Evolutionary conservation across 1,140 invertebrate species (phyloP), one percentile per base, ranked within the genome.

Genomic region (Zaprionus ornatus): DNA sequence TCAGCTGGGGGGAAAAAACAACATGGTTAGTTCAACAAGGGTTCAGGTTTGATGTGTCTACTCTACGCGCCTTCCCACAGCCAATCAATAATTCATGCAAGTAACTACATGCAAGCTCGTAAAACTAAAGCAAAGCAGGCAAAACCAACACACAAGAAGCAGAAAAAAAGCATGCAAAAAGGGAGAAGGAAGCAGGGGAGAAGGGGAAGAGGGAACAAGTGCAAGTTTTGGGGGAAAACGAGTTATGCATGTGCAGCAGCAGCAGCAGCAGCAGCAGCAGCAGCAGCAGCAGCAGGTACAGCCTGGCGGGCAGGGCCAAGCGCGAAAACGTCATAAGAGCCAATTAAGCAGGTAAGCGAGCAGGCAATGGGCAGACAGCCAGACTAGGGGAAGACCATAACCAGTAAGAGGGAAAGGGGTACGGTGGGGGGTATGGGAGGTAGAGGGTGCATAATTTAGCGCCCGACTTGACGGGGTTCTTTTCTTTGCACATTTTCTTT

Each of bases 241-340:
- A 77, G 74, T 77, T 77, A 73, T 77, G 37, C 64, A 17, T 48
- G n/a, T 50, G 45, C 45, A 21, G 45, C 37, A 40, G 37, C 13
- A 40, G 37, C 45, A 21, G 45, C 37, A 40, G 37, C 13, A 40
- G 37, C 0, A 13, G 12, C 7, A 35, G 32, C 23, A 25, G 25
- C 25, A 27, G 25, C 25, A 27, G 27, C 27, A 9, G 27, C 9
- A 32, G 45, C 45, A 50, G 45, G 72, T 45, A 45, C 55, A 74
- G 66, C 55, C 42, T 48, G 57, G 56, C 40, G 65, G 32, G 60
- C 60, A 78, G 69, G 59, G 63, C 40, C 60, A 82, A 90, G 85
- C 85, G 85, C 85, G 80, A 90, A 90, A 90, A 90, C 85, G 85
- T 90, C 85, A 90, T 90, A 90, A 90, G 84, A 90, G 85, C 85